Percentiles rank a stretch among this genome's conserved stretches.
Evolutionary conservation across 2,113 vertebrate species (phyloP).

Genomic region (Thymallus thymallus): DNA sequence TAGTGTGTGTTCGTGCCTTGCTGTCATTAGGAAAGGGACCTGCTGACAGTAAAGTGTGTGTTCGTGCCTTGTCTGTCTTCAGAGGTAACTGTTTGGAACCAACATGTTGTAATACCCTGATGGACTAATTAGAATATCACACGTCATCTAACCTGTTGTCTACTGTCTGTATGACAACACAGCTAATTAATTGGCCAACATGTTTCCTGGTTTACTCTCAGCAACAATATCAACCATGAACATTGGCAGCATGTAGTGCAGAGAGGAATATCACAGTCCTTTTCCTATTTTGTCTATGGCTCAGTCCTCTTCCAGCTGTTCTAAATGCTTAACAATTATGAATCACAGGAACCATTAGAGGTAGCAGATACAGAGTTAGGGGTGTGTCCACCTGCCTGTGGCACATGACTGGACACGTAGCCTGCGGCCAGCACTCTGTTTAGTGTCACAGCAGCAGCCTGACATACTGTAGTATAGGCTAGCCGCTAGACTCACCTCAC

Average conservation of each 20-base stretch:
- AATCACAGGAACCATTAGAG: too few species aligned
- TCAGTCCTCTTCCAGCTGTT: not conserved
- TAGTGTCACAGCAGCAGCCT: slow-evolving; percentile 20
- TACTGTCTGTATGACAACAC: slow-evolving; percentile 9
- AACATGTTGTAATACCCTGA: slow-evolving; percentile 11
- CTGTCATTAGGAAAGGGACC: slow-evolving; percentile 29
- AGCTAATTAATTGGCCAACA: slow-evolving; percentile 32
- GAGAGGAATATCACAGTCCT: not conserved
- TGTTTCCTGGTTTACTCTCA: slow-evolving; percentile 16
- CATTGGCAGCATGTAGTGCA: not conserved
- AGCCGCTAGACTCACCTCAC: not conserved
- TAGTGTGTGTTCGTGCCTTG: slow-evolving; percentile 2
- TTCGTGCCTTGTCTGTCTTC: too few species aligned
- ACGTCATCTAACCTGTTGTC: slow-evolving; percentile 15
- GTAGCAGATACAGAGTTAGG: not conserved
- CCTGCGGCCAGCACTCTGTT: slow-evolving; percentile 35
- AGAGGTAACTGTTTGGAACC: too few species aligned
- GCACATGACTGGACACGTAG: slow-evolving; percentile 6
- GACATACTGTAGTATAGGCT: not conserved
- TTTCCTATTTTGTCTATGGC: too few species aligned
- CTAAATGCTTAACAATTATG: too few species aligned
- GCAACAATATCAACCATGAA: slow-evolving; percentile 6
- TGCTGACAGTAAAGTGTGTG: slow-evolving; percentile 19
- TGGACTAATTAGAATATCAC: slow-evolving; percentile 50
- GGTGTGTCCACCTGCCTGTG: not conserved